phyloP scores from a whole-genome alignment of 2,797 vertebrate genomes.

The Typhlichthys eigenmanni region DNA sequence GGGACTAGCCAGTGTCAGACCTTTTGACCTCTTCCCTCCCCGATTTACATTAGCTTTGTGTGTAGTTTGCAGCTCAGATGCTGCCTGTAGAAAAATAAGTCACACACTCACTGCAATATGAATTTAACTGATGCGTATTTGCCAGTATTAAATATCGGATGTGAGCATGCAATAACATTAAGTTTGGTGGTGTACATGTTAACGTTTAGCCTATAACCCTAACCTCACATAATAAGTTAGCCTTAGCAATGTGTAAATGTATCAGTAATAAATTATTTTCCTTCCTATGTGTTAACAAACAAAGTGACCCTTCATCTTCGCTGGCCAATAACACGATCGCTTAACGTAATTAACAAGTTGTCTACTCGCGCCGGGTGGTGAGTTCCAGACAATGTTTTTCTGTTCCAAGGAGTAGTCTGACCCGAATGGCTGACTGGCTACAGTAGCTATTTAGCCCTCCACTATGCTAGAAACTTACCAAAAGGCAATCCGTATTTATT shows the following conservation, averaged over 20 bases:
- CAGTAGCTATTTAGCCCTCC: conserved; percentile 37
- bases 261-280: too few relatives aligned
- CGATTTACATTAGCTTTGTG: too few relatives aligned
- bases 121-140: background rate
- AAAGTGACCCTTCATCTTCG: background rate
- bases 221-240: too few relatives aligned
- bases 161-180: background rate
- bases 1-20: background rate
- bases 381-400: conserved; percentile 36
- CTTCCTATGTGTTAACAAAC: background rate
- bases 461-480: conserved; percentile 86
- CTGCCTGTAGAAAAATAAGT: conserved; percentile 1
- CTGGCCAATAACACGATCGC: background rate
- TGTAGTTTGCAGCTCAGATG: background rate
- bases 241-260: too few relatives aligned
- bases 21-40: background rate
- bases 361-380: conserved; percentile 17
- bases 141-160: background rate
- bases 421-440: conserved; percentile 54
- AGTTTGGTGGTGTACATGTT: too few relatives aligned
- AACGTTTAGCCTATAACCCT: too few relatives aligned
- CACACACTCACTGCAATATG: background rate
- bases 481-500: conserved; percentile 96
- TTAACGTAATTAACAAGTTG: conserved; percentile 26
- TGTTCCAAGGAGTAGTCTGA: conserved; percentile 61